Percentiles rank a stretch among this genome's conserved stretches.
Conservation (phyloP, 2,888 invertebrate genomes). For the Lepidochrysops patricia region DNA sequence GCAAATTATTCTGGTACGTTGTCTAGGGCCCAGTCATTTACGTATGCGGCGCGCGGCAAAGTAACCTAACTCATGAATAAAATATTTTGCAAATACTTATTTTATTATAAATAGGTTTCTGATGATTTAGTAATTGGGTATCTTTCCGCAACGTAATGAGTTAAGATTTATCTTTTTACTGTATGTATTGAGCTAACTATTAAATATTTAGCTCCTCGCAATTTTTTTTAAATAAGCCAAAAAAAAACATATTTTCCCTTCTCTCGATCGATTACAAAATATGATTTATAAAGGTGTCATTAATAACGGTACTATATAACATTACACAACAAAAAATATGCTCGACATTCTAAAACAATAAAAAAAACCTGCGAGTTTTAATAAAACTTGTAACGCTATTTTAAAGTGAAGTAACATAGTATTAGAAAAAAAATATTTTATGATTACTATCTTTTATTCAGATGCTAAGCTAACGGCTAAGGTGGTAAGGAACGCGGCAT, state of each 20-base stretch:
- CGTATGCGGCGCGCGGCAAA: constrained; percentile 17
- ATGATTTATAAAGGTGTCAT: too few relatives aligned
- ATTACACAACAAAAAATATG: too few relatives aligned
- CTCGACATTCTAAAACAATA: not conserved
- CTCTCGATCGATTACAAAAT: too few relatives aligned
- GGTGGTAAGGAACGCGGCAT: constrained; percentile 9
- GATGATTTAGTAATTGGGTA: not conserved
- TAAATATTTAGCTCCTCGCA: too few relatives aligned
- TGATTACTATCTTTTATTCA: not conserved
- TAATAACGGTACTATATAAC: too few relatives aligned
- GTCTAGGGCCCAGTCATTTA: constrained; percentile 16
- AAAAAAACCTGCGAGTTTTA: not conserved
- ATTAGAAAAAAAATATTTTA: not conserved
- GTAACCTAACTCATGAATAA: constrained; percentile 13
- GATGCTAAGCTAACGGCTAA: constrained; percentile 8
- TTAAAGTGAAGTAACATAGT: not conserved
- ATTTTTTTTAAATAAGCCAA: too few relatives aligned
- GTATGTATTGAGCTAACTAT: not conserved
- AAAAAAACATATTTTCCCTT: too few relatives aligned
- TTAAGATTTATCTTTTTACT: not conserved
- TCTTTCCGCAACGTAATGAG: not conserved
- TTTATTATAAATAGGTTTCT: constrained; percentile 5
- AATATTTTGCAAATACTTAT: constrained; percentile 3
- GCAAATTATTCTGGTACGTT: constrained; percentile 10
- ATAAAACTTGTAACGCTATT: too few relatives aligned